phyloP scores from a whole-genome alignment of 2,888 invertebrate genomes.

The Miltochrista miniata region DNA sequence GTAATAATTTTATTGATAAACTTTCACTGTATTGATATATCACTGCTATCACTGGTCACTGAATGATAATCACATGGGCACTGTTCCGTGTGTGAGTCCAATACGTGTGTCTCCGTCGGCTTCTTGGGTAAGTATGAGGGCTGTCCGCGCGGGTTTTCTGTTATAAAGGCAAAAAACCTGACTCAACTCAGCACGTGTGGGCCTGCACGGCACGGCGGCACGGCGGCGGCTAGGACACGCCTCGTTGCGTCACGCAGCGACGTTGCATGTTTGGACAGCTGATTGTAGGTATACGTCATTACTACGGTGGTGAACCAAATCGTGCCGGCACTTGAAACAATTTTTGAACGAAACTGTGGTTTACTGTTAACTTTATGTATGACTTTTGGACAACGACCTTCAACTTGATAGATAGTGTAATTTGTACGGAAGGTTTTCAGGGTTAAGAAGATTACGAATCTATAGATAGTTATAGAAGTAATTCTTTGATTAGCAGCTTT shows the following conservation, averaged over 20 bases:
- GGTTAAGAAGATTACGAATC: no score
- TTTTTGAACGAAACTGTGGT: slow-evolving; percentile 14
- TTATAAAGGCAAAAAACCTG: slow-evolving; percentile 62
- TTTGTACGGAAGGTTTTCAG: no score
- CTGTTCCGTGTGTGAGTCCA: slow-evolving; percentile 27
- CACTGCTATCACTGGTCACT: slow-evolving; percentile 46
- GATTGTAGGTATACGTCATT: slow-evolving; percentile 57
- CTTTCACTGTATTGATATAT: slow-evolving; percentile 35
- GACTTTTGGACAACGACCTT: no score
- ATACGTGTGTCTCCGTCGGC: slow-evolving; percentile 62
- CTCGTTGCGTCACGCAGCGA: slow-evolving; percentile 46
- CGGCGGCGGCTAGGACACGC: slow-evolving; percentile 43
- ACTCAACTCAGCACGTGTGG: slow-evolving; percentile 58
- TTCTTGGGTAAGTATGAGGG: slow-evolving; percentile 63
- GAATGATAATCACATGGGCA: slow-evolving; percentile 34
- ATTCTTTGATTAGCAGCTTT: no score
- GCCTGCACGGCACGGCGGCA: slow-evolving; percentile 23
- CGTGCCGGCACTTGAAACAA: slow-evolving; percentile 12
- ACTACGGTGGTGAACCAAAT: slow-evolving; percentile 16
- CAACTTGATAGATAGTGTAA: no score
- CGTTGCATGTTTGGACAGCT: slow-evolving; percentile 48
- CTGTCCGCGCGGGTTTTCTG: slow-evolving; percentile 50
- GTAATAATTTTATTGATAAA: slow-evolving; percentile 26
- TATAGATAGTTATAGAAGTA: no score
- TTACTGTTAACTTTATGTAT: no score